Conservation (phyloP, 2,888 invertebrate genomes). For the Cinara cedri region DNA sequence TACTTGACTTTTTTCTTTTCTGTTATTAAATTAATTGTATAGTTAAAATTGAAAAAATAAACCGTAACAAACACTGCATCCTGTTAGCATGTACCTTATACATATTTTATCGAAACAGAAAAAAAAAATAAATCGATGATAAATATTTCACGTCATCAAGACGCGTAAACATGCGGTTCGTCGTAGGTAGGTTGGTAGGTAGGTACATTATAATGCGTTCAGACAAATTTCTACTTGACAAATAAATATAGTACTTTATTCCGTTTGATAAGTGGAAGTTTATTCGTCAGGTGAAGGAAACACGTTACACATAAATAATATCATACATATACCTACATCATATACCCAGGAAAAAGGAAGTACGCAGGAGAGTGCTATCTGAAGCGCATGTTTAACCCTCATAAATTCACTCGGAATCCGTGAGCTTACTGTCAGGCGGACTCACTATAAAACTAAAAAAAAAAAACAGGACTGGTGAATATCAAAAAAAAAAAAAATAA, state of each 20-base stretch:
- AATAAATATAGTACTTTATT: conserved; percentile 38
- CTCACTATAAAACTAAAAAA: conserved; percentile 19
- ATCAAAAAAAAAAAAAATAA: background rate
- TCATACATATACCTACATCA: background rate
- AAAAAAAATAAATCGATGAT: background rate
- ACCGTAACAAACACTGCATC: no score
- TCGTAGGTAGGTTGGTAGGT: no score
- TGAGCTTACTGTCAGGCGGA: conserved; percentile 48
- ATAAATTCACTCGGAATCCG: conserved; percentile 42
- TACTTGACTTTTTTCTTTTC: no score
- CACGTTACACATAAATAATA: conserved; percentile 21
- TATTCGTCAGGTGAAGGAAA: conserved; percentile 45
- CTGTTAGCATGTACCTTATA: no score
- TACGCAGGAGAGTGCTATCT: conserved; percentile 33
- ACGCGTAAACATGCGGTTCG: background rate
- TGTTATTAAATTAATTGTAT: no score
- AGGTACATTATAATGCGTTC: background rate
- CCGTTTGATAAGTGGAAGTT: conserved; percentile 49
- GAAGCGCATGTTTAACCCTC: conserved; percentile 49
- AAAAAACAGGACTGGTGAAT: conserved; percentile 17
- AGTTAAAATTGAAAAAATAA: no score
- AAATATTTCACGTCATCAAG: background rate
- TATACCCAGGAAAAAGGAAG: conserved; percentile 31
- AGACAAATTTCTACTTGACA: conserved; percentile 5
- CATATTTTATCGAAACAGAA: no score